Percentiles rank a stretch among this genome's conserved stretches.
Evolutionary conservation across 1,140 invertebrate genomes (phyloP).

Genomic region (Scaptodrosophila lebanonensis): DNA sequence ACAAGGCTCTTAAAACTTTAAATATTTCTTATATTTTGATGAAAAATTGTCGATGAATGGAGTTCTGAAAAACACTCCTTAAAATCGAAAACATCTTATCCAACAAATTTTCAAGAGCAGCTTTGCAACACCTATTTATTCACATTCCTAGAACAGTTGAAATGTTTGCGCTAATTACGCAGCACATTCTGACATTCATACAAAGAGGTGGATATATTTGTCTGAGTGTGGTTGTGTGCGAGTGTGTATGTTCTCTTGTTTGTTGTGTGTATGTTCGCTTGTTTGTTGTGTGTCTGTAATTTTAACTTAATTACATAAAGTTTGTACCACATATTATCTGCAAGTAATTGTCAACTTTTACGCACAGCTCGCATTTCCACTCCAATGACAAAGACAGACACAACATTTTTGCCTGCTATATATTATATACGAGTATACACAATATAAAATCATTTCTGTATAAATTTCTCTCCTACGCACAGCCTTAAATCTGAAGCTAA

Average conservation of each 20-base stretch:
- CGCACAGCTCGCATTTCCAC: conserved; percentile 1
- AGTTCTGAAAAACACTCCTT: too few species aligned
- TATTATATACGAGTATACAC: too few species aligned
- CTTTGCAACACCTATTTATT: conserved; percentile 15
- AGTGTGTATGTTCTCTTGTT: neutral
- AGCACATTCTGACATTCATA: conserved; percentile 26
- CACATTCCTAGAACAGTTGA: conserved; percentile 17
- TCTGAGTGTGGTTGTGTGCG: neutral
- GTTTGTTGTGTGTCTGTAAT: conserved; percentile 10
- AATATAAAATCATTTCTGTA: too few species aligned
- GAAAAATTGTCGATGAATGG: too few species aligned
- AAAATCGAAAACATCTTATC: too few species aligned
- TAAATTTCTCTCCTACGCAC: too few species aligned
- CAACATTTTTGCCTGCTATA: neutral
- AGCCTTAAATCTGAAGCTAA: too few species aligned
- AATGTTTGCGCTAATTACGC: conserved; percentile 53
- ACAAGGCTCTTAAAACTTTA: too few species aligned
- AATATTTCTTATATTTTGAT: too few species aligned
- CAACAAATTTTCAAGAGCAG: too few species aligned
- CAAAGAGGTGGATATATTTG: neutral
- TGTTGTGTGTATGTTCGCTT: neutral
- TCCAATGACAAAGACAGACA: neutral
- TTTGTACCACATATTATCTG: conserved; percentile 21
- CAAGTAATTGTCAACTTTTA: conserved; percentile 29
- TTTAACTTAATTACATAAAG: conserved; percentile 42